These are phyloP conservation scores for Berghia stephanieae DNA, from an alignment of 1,140 invertebrate genomes.

Conservation along the genomic window DNA sequence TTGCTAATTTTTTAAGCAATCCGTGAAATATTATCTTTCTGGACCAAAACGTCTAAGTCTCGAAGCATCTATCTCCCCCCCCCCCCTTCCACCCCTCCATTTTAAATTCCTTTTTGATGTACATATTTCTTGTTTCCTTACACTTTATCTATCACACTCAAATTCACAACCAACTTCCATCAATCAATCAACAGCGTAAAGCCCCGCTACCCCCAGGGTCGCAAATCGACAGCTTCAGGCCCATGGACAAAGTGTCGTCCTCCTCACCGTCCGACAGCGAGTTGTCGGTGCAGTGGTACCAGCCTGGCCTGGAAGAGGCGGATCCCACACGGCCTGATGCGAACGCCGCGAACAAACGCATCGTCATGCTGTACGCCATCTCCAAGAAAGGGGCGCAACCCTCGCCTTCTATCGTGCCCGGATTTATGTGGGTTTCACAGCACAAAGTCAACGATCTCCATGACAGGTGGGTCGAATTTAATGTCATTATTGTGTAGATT, in stretches of 20 bases:
- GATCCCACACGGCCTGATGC: slow-evolving; percentile 45
- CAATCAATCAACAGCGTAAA: slow-evolving; percentile 24
- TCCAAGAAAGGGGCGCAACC: slow-evolving; percentile 37
- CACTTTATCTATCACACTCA: too few relatives aligned
- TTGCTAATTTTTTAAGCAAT: too few relatives aligned
- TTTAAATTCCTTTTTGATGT: too few relatives aligned
- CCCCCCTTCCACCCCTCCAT: too few relatives aligned
- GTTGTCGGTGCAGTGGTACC: slow-evolving; percentile 57
- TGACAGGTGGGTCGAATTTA: slow-evolving; percentile 59
- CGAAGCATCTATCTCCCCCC: too few relatives aligned
- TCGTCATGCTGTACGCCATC: slow-evolving; percentile 54
- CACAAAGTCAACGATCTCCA: slow-evolving; percentile 60
- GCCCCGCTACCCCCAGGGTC: slow-evolving; percentile 48
- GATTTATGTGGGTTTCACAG: slow-evolving; percentile 54
- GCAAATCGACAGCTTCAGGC: slow-evolving; percentile 35
- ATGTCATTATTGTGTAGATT: not conserved
- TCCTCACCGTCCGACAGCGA: slow-evolving; percentile 45
- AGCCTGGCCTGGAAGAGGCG: slow-evolving; percentile 54
- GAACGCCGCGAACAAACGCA: slow-evolving; percentile 40
- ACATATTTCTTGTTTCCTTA: too few relatives aligned
- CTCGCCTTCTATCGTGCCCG: slow-evolving; percentile 23
- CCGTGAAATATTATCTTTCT: too few relatives aligned
- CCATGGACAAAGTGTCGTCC: slow-evolving; percentile 44
- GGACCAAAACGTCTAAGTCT: too few relatives aligned
- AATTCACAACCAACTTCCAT: too few relatives aligned